phyloP scores from a whole-genome alignment of 2,113 vertebrate genomes.

The Dipodomys stephensi region DNA sequence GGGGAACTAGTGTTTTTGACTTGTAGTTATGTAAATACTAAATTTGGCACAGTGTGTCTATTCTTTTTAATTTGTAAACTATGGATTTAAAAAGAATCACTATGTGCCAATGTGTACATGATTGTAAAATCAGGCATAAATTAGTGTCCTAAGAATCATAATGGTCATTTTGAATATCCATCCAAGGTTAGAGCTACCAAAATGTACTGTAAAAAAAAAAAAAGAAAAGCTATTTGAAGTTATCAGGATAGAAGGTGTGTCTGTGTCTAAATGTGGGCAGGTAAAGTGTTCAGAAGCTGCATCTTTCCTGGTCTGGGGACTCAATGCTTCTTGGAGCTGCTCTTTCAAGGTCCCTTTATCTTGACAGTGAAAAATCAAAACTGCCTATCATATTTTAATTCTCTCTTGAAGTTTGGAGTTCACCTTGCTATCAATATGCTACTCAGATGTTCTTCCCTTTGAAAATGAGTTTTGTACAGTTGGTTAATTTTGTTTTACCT shows the following conservation, averaged over 20 bases:
- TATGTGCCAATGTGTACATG: neutral
- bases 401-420: neutral
- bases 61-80: neutral
- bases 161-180: constrained; percentile 24
- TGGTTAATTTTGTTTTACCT: neutral
- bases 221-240: neutral
- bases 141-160: neutral
- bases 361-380: constrained; percentile 27
- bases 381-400: neutral
- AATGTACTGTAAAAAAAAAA: neutral
- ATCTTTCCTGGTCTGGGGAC: neutral
- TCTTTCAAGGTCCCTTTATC: neutral
- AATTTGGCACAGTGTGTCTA: constrained; percentile 11
- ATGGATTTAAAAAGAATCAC: neutral
- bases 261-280: neutral
- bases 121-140: neutral
- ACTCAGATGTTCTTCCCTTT: neutral
- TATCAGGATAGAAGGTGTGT: neutral
- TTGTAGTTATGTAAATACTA: neutral
- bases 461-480: neutral
- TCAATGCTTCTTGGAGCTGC: neutral
- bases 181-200: neutral
- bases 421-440: neutral
- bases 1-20: constrained; percentile 29
- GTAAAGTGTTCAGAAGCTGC: neutral